Evolutionary conservation across 2,797 vertebrate species (phyloP), one percentile per base, ranked within the genome.

Genomic region (Oceanodroma leucorhoa): DNA sequence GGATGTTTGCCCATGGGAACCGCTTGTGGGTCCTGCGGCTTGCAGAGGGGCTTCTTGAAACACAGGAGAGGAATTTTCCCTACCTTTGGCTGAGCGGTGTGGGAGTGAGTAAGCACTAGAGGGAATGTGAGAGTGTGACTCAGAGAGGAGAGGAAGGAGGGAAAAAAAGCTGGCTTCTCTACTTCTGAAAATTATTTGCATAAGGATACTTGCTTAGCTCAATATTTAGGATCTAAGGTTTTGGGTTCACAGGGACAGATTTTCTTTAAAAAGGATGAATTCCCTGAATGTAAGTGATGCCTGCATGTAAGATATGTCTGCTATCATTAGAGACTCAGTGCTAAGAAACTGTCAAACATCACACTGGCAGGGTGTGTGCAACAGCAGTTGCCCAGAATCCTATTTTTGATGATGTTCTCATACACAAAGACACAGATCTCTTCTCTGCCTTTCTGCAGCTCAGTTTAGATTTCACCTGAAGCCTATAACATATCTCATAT

Each of bases 401-500:
- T 78, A 2, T 50, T 81, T 87, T n/a, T 75, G 30, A 80, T 77
- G 34, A 61, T n/a, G 17, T 24, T 89, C 14, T 62, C 30, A 51
- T 51, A 43, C 26, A 36, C 24, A 76, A 65, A 64, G 30, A 53
- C 9, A 30, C 20, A 69, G 32, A n/a, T 65, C 9, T 75, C 46
- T 82, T 60, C 24, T 79, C 22, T 83, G 43, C 23, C 16, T 20
- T 57, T 51, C 11, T 75, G 57, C 38, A 83, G 34, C 43, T 48
- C 61, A 57, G 15, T 43, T 92, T 60, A 45, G 11, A 4, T 86
- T 87, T 91, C 43, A 66, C 17, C 22, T 71, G 43, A 83, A 83
- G 32, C 13, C 29, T 55, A 3, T 26, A 61, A 64, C 0, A 0
- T 45, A 18, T 27, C 8, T 60, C 4, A 1, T 34, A 17, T 29